Evolutionary conservation across 2,797 vertebrate species (phyloP), one percentile per base, ranked within the genome.

Genomic region (Sebastiscus albofasciatus): DNA sequence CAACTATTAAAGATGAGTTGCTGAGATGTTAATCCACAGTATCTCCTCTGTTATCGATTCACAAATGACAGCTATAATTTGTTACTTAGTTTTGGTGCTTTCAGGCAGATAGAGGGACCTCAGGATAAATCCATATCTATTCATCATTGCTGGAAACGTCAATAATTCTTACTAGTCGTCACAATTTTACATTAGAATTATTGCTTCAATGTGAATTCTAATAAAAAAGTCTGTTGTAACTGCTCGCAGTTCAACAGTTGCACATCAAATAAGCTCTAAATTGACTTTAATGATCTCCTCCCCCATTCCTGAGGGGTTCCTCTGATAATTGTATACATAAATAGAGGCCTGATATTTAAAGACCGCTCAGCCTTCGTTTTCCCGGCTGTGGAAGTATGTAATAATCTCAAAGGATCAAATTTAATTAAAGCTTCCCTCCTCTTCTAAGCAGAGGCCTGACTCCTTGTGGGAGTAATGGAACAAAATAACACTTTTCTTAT

Each of bases 301-400:
- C 61, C 22, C 66, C 71, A 64, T 72, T 75, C 56, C 69, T 46
- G 20, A 72, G 46, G 22, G 56, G 65, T 18, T 72, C 62, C 34
- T 70, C 10, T 1, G 54, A 80, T 82, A 75, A 83, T 58, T 75
- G 31, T 31, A 59, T 36, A 33, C 27, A 65, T 68, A 77, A 91
- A 86, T 49, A 85, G 78, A 89, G 58, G 72, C n/a, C 61, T 82
- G 75, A 59, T 67, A 90, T 92, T 85, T 89, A 86, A 87, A 91
- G 75, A 80, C 61, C 29, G 24, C 26, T 72, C 79, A 86, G 77
- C 60, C 56, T 75, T 49, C 54, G 67, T 66, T 14, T 39, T 84
- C 31, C 70, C 54, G 80, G 62, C 46, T 61, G 64, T 71, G 75
- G 27, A 74, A 26, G 39, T 27, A 68, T 60, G 39, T 18, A 58